Conservation (phyloP, 2,113 vertebrate genomes). For the Marmota monax region DNA sequence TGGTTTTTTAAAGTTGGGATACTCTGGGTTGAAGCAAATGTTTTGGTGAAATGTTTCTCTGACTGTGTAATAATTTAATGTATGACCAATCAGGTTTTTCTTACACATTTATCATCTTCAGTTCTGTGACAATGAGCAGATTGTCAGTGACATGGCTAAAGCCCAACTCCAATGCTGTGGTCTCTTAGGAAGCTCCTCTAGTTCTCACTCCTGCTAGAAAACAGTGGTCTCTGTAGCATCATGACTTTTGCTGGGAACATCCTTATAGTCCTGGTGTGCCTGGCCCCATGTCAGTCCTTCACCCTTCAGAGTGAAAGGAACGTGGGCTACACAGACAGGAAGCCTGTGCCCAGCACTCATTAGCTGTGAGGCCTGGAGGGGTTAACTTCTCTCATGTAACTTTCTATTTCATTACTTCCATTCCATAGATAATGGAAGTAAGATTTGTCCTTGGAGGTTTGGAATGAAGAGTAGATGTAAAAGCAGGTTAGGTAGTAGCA, state of each 20-base stretch:
- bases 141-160: rapidly evolving
- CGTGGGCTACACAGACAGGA: rapidly evolving
- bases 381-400: not conserved
- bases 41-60: not conserved
- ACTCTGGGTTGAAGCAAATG: not conserved
- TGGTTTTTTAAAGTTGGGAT: not conserved
- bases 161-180: not conserved
- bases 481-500: not conserved
- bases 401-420: not conserved
- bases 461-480: not conserved
- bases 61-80: not conserved
- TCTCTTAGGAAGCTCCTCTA: not conserved
- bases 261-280: rapidly evolving
- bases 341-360: rapidly evolving
- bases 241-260: rapidly evolving
- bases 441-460: not conserved
- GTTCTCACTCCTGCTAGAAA: rapidly evolving
- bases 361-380: not conserved
- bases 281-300: not conserved
- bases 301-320: not conserved
- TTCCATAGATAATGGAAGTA: not conserved
- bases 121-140: too few relatives aligned
- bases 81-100: not conserved
- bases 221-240: rapidly evolving
- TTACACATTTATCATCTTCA: not conserved